A percentile compares a stretch with the other conserved stretches of the same genome.
These are phyloP conservation scores for Nasua narica DNA, from an alignment of 2,797 vertebrate species.

Conservation along the genomic window DNA sequence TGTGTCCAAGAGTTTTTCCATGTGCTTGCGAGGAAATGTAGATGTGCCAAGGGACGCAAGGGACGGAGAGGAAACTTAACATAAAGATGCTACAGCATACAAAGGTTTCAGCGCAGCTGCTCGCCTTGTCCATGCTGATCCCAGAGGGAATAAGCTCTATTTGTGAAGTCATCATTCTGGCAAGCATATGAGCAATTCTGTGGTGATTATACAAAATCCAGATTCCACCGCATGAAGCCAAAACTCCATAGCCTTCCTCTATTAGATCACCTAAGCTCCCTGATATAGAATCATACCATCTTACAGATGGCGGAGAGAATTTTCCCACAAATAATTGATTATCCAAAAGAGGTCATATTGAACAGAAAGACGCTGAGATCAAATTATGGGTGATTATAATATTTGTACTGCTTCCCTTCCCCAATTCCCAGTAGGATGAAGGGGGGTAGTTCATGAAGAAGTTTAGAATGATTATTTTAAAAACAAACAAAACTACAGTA, in stretches of 20 bases:
- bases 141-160: not conserved
- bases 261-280: not conserved
- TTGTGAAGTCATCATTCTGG: not conserved
- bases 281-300: not conserved
- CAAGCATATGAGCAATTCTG: too few species aligned
- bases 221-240: not conserved
- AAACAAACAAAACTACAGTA: not conserved
- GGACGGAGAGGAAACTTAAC: too few species aligned
- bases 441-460: not conserved
- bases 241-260: too few species aligned
- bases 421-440: not conserved
- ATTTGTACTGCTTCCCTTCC: not conserved
- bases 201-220: accelerated
- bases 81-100: accelerated
- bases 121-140: too few species aligned
- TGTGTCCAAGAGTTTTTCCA: not conserved
- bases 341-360: not conserved
- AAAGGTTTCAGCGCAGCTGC: accelerated
- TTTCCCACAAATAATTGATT: not conserved
- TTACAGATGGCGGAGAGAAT: not conserved
- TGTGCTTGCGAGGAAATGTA: not conserved
- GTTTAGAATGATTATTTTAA: not conserved
- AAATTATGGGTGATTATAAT: not conserved
- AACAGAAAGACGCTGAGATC: not conserved
- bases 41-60: not conserved